Percentiles rank a stretch among this genome's conserved stretches.
These are phyloP conservation scores for Rhinolophus ferrumequinum DNA, from an alignment of 2,113 vertebrate genomes.

Conservation along the genomic window DNA sequence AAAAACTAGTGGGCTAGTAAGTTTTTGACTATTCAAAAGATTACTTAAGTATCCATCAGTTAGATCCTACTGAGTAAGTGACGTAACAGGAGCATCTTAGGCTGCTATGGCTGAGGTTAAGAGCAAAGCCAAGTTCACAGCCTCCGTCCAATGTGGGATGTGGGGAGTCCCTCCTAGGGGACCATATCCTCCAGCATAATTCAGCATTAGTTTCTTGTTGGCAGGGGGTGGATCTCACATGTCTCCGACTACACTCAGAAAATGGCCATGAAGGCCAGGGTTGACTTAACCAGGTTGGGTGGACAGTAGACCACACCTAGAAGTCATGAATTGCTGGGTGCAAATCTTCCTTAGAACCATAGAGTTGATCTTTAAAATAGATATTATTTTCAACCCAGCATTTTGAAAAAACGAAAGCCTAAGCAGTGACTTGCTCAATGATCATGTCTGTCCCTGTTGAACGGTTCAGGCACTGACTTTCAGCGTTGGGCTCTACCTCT, in stretches of 20 bases:
- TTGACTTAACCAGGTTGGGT: neutral
- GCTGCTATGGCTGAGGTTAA: neutral
- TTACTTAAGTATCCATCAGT: neutral
- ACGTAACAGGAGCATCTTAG: neutral
- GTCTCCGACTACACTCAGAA: neutral
- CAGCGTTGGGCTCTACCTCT: neutral
- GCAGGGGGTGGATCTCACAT: no score
- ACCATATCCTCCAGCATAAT: neutral
- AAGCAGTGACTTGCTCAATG: neutral
- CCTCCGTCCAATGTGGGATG: neutral
- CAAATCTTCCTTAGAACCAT: neutral
- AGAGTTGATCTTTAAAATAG: neutral
- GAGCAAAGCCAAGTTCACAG: neutral
- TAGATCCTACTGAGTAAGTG: neutral
- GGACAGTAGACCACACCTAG: neutral
- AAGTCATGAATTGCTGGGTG: neutral
- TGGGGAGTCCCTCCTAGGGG: neutral
- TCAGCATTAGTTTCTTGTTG: neutral
- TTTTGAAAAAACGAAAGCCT: constrained; percentile 19
- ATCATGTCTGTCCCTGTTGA: neutral
- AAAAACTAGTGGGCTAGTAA: neutral
- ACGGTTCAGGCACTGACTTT: neutral
- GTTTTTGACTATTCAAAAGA: neutral
- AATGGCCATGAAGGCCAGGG: neutral
- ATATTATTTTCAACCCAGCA: neutral